A percentile compares a stretch with the other conserved stretches of the same genome.
phyloP scores from a whole-genome alignment of 2,888 invertebrate genomes.

The Frankliniella intonsa region DNA sequence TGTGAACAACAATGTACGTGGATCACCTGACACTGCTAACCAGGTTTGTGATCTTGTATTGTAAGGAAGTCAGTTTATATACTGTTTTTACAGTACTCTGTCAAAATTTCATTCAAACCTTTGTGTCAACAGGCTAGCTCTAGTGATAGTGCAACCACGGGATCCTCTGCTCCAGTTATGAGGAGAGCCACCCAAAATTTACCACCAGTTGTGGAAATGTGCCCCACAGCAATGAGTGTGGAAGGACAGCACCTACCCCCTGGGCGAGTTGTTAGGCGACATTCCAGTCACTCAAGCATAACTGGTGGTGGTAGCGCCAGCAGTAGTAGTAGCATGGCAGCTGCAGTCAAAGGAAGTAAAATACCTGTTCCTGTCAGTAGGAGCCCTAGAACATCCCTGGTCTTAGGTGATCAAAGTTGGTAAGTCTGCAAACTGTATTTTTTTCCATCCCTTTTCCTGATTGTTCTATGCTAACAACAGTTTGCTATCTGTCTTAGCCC shows the following conservation, averaged over 20 bases:
- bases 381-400: slow-evolving; percentile 49
- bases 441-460: slow-evolving; percentile 37
- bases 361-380: slow-evolving; percentile 59
- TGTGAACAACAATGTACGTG: slow-evolving; percentile 35
- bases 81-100: background rate
- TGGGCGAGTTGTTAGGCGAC: slow-evolving; percentile 3
- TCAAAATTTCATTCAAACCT: slow-evolving; percentile 15
- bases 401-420: background rate
- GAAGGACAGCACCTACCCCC: background rate
- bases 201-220: background rate
- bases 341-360: slow-evolving; percentile 50
- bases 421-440: slow-evolving; percentile 29
- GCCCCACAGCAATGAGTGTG: background rate
- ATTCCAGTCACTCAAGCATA: slow-evolving; percentile 42
- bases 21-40: slow-evolving; percentile 1
- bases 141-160: slow-evolving; percentile 33
- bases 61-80: background rate
- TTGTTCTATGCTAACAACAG: slow-evolving; percentile 40
- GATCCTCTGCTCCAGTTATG: background rate
- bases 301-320: slow-evolving; percentile 43
- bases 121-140: slow-evolving; percentile 32
- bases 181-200: slow-evolving; percentile 7
- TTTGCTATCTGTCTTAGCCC: background rate
- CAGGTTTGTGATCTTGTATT: slow-evolving; percentile 20
- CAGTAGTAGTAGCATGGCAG: slow-evolving; percentile 34